Conservation (phyloP, 2,797 vertebrate genomes). For the Aselliscus stoliczkanus region DNA sequence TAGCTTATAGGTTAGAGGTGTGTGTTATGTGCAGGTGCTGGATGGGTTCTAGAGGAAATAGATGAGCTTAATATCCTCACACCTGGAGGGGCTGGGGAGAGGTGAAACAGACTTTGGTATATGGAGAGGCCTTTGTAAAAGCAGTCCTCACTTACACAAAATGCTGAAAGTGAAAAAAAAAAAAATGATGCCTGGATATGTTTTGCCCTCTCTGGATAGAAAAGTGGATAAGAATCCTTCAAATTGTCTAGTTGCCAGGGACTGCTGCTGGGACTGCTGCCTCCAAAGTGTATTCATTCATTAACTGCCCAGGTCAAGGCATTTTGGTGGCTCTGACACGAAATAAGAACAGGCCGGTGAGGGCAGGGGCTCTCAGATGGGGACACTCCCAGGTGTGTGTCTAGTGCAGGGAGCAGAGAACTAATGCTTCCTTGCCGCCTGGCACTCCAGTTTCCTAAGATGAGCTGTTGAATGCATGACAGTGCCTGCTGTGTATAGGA, state of each 20-base stretch:
- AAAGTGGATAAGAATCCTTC: not conserved
- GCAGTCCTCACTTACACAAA: not conserved
- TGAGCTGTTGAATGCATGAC: fast-evolving
- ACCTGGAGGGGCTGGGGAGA: not conserved
- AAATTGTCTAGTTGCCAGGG: not conserved
- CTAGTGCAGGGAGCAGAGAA: not conserved
- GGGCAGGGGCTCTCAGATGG: not conserved
- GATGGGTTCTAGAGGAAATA: not conserved
- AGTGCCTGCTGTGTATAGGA: no score
- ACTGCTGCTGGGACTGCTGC: not conserved
- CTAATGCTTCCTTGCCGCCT: not conserved
- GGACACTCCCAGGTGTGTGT: not conserved
- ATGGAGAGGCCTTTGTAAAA: not conserved
- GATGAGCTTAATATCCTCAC: fast-evolving
- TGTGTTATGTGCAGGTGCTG: not conserved
- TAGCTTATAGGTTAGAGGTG: not conserved
- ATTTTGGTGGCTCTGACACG: not conserved
- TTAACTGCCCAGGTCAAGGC: not conserved
- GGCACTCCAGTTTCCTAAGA: not conserved
- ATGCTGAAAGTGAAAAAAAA: not conserved
- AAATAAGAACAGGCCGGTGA: not conserved
- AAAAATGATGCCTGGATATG: not conserved
- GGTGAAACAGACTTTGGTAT: not conserved
- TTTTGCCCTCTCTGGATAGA: not conserved
- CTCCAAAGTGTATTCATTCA: not conserved